A percentile compares a stretch with the other conserved stretches of the same genome.
Conservation (phyloP, 2,797 vertebrate species). For the Perodicticus potto region DNA sequence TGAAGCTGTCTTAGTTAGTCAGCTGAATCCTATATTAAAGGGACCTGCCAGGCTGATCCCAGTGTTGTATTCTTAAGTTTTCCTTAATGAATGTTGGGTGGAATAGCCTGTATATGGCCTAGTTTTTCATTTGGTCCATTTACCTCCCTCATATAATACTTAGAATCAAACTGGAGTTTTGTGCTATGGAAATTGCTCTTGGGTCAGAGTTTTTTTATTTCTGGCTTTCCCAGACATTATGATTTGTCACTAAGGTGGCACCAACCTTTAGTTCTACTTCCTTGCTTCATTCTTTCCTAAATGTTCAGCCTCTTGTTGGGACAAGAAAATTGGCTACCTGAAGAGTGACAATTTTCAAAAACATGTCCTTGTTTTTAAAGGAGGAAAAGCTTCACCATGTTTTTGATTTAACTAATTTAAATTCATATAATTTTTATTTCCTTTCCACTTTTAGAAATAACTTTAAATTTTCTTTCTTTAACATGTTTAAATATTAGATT, state of each 20-base stretch:
- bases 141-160: not conserved
- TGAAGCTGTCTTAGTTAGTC: not conserved
- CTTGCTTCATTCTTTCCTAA: not conserved
- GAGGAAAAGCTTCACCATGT: not conserved
- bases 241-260: not conserved
- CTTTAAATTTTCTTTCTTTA: slow-evolving; percentile 55
- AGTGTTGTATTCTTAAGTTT: not conserved
- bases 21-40: not conserved
- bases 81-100: not conserved
- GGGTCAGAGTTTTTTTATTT: not conserved
- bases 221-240: slow-evolving; percentile 2
- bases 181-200: not conserved
- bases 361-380: not conserved
- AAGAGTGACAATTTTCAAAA: not conserved
- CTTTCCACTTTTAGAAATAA: slow-evolving; percentile 34
- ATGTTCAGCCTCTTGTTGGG: not conserved
- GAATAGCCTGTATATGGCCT: not conserved
- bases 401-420: slow-evolving; percentile 19
- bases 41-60: not conserved
- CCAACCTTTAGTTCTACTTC: not conserved
- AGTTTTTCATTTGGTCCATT: not conserved
- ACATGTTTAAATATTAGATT: slow-evolving; percentile 4
- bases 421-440: slow-evolving; percentile 23
- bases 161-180: slow-evolving; percentile 12
- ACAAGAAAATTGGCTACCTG: not conserved